phyloP scores from a whole-genome alignment of 2,888 invertebrate genomes.

The Drosophila conformis region DNA sequence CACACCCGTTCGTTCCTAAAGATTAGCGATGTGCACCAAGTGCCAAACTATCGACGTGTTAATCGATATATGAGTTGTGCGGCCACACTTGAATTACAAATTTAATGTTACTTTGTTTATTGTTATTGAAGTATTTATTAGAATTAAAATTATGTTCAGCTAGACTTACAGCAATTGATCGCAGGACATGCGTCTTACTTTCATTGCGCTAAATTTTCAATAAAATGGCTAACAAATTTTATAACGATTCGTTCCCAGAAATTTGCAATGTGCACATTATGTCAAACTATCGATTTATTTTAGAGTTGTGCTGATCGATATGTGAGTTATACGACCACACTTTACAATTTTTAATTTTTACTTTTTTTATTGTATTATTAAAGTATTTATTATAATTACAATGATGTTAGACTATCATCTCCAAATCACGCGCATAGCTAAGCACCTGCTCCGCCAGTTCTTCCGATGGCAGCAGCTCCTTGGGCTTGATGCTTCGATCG shows the following conservation, averaged over 20 bases:
- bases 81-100: background rate
- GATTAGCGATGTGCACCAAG: constrained; percentile 37
- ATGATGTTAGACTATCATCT: constrained; percentile 96
- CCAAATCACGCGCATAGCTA: constrained; percentile 98
- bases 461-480: constrained; percentile 93
- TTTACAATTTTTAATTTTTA: background rate
- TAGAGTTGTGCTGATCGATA: background rate
- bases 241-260: constrained; percentile 55
- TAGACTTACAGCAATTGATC: constrained; percentile 89
- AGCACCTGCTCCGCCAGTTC: constrained; percentile 97
- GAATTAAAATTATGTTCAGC: background rate
- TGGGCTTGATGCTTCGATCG: constrained; percentile 90
- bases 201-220: constrained; percentile 85
- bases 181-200: constrained; percentile 88
- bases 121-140: background rate
- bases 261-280: constrained; percentile 26
- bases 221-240: constrained; percentile 41
- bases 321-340: background rate
- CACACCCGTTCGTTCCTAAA: constrained; percentile 63
- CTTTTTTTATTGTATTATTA: constrained; percentile 20
- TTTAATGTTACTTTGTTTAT: background rate
- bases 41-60: constrained; percentile 9
- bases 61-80: background rate
- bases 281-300: constrained; percentile 9
- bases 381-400: constrained; percentile 38